Evolutionary conservation across 92 coral and sea anemone species (phyloP), one percentile per base, ranked within the genome.

Genomic region (Phenganax subtilis): DNA sequence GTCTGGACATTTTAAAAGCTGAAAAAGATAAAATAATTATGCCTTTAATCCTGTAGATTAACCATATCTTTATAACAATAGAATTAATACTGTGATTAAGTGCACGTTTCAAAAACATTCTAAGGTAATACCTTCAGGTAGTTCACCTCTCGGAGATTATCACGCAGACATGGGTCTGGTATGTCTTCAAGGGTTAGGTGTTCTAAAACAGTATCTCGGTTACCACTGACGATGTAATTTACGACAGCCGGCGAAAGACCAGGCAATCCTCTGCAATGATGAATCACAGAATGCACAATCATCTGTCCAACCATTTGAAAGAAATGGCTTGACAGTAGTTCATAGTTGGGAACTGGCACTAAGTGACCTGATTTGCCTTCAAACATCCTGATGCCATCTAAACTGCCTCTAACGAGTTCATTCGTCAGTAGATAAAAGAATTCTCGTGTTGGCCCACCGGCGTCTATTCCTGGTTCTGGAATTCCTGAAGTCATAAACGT

Each of bases 161-260:
- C 58, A 12, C 69, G 85, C 75, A 85, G 80, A 81, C 85, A 80
- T 52, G 88, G 88, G 67, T 85, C 88, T 47, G 88, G 88, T 28
- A 85, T 81, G 47, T 86, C 86, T 6, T 81, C 76, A 44, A 86
- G 12, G 51, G 72, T 72, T 16, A 80, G 81, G 72, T 86, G 55
- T 47, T 81, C 82, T 76, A 86, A 55, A 55, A 30, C 82, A 11
- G 76, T 81, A 81, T 86, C 88, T 60, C 85, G 12, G 73, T 51
- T 81, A 9, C 77, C 82, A 65, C 85, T 86, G 3, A 82, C 68
- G 14, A 86, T 29, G 71, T 86, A 81, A 51, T 63, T 81, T 9
- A 75, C 20, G 51, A 81, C 82, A 27, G 88, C 88, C 37, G 88
- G 88, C 73, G 85, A 81, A 25, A 81, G 14, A 56, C 88, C 85